Conservation (phyloP, 2,888 invertebrate species). For the Drosophila merina region DNA sequence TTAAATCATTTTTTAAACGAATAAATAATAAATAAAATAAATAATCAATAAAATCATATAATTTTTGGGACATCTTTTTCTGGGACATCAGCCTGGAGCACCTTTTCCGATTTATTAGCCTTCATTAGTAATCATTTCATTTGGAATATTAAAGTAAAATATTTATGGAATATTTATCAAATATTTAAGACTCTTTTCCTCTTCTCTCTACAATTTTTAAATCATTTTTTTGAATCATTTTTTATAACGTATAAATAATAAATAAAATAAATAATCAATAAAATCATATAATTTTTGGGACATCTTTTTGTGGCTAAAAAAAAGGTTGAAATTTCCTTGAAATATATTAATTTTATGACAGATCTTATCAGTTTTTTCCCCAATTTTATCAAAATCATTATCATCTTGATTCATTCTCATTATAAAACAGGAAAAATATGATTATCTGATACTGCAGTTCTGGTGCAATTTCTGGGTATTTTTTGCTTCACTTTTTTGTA, state of each 20-base stretch:
- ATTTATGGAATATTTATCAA: not conserved
- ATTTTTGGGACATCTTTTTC: too few relatives aligned
- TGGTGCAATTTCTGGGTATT: not conserved
- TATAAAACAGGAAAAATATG: not conserved
- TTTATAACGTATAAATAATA: too few relatives aligned
- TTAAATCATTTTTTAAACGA: too few relatives aligned
- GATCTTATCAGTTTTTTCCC: not conserved
- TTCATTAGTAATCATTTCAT: not conserved
- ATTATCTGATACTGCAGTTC: slow-evolving; percentile 1
- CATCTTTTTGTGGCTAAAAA: too few relatives aligned
- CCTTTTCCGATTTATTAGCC: not conserved
- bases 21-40: too few relatives aligned
- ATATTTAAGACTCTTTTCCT: not conserved
- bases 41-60: too few relatives aligned
- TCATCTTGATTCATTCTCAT: not conserved
- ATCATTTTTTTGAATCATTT: too few relatives aligned
- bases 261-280: too few relatives aligned
- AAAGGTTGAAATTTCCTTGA: too few relatives aligned
- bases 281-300: too few relatives aligned
- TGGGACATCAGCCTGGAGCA: not conserved
- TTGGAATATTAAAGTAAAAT: not conserved
- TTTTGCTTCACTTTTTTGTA: not conserved
- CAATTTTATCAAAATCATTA: not conserved
- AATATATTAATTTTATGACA: not conserved
- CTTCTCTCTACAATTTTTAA: not conserved